Percentiles rank a stretch among this genome's conserved stretches.
These are phyloP conservation scores for Chaetorhynchus papuensis DNA, from an alignment of 2,113 vertebrate genomes.

Conservation along the genomic window DNA sequence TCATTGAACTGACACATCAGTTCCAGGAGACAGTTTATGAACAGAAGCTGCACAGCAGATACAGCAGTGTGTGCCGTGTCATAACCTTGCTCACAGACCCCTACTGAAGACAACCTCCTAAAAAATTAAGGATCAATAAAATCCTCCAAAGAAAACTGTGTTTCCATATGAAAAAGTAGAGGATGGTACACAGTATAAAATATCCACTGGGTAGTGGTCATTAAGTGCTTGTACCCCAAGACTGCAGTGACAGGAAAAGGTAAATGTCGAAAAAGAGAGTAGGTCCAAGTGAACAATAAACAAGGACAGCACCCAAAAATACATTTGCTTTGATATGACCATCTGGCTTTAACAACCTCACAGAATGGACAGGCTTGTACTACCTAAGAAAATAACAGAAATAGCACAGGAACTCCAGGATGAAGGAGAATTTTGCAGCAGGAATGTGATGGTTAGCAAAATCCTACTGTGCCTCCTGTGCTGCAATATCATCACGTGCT, in stretches of 20 bases:
- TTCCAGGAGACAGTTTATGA: neutral
- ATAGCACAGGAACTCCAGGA: neutral
- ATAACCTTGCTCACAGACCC: neutral
- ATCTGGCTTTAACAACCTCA: neutral
- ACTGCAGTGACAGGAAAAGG: neutral
- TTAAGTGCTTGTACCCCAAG: neutral
- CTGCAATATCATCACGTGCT: neutral
- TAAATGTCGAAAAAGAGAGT: neutral
- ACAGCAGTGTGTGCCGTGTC: neutral
- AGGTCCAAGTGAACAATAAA: neutral
- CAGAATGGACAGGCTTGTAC: neutral
- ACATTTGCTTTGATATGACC: neutral
- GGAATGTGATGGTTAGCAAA: neutral
- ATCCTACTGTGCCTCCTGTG: neutral
- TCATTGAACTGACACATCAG: neutral
- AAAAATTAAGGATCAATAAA: neutral
- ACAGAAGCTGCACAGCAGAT: neutral
- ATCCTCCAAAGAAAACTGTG: neutral
- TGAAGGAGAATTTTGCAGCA: neutral
- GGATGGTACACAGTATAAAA: neutral
- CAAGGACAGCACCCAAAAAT: neutral
- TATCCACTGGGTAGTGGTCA: neutral
- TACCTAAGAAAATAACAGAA: neutral
- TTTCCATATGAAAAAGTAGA: neutral
- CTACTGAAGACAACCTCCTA: neutral